Evolutionary conservation across 2,888 invertebrate species (phyloP).

Genomic region (Parapristionchus giblindavisi): DNA sequence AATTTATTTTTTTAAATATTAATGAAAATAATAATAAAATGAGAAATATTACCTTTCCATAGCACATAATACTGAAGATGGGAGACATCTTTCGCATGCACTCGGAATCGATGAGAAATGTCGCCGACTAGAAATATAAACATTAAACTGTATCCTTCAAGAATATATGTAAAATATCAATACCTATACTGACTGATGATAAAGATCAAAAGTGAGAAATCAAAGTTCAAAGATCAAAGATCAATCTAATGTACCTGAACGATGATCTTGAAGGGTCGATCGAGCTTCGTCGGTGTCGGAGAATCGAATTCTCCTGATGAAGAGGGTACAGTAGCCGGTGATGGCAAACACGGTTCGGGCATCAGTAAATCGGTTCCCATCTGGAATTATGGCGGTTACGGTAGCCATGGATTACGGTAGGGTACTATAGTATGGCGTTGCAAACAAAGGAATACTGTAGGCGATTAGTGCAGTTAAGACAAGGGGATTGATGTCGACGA

Average conservation of each 20-base stretch:
- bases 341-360: no score
- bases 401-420: no score
- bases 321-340: background rate
- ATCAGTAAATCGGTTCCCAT: no score
- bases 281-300: slow-evolving; percentile 46
- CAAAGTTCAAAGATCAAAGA: no score
- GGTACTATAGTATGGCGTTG: no score
- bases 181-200: background rate
- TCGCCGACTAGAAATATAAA: slow-evolving; percentile 49
- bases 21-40: background rate
- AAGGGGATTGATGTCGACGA: no score
- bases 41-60: slow-evolving; percentile 47
- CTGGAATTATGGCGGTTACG: no score
- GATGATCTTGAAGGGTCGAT: slow-evolving; percentile 55
- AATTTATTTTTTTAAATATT: background rate
- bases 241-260: slow-evolving; percentile 35
- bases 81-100: slow-evolving; percentile 56
- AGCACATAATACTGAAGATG: slow-evolving; percentile 65
- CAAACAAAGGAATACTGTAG: no score
- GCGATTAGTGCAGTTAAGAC: no score
- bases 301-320: background rate
- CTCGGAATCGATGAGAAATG: slow-evolving; percentile 55
- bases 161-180: no score
- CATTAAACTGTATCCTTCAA: slow-evolving; percentile 52
- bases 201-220: no score